Evolutionary conservation across 2,888 invertebrate species (phyloP).

Genomic region (Eulithis prunata): DNA sequence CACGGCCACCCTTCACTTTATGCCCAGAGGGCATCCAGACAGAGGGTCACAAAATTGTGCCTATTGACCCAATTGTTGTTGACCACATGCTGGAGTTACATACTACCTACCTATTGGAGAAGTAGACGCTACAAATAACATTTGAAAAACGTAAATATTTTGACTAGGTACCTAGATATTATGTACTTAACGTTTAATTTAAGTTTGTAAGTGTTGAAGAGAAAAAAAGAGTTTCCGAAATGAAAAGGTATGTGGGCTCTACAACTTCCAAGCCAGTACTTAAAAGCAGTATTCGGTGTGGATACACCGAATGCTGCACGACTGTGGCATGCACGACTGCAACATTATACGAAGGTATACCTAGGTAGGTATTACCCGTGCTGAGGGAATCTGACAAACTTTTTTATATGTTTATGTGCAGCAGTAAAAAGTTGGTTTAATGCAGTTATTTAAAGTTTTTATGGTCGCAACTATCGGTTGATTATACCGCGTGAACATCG

Average conservation of each 20-base stretch:
- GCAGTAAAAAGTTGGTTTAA: conserved; percentile 46
- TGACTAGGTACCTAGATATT: not conserved
- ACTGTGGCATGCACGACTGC: conserved; percentile 28
- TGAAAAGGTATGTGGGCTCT: no score
- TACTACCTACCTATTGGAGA: not conserved
- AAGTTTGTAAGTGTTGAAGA: no score
- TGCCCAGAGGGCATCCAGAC: conserved; percentile 13
- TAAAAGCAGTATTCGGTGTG: conserved; percentile 29
- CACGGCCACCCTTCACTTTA: conserved; percentile 28
- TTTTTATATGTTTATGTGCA: conserved; percentile 53
- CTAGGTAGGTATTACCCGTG: conserved; percentile 15
- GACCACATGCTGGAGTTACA: conserved; percentile 26
- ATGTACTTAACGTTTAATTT: no score
- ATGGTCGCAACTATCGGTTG: conserved; percentile 43
- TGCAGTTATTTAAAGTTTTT: conserved; percentile 49
- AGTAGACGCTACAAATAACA: not conserved
- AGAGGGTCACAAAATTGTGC: conserved; percentile 20
- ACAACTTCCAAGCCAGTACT: not conserved
- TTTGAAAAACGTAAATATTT: not conserved
- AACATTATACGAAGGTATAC: conserved; percentile 34
- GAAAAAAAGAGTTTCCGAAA: no score
- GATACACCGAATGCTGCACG: no score
- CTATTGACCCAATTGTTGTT: conserved; percentile 19
- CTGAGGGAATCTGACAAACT: conserved; percentile 43
- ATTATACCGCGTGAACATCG: conserved; percentile 29